Base-by-base conservation (phyloP, 2,888 invertebrate genomes). In the Ferdinandea cuprea region DNA sequence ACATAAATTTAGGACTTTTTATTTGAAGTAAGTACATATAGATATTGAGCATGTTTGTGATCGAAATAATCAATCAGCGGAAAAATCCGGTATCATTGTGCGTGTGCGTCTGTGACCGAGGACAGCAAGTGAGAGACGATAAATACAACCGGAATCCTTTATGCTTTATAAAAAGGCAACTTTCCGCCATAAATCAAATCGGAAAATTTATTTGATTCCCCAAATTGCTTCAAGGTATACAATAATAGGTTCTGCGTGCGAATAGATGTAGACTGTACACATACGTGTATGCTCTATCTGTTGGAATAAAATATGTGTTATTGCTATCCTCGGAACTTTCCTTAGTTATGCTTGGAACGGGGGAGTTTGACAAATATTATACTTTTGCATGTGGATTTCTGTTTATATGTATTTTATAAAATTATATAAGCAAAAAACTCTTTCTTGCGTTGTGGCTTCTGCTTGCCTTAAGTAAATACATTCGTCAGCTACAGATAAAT, bases 21-120 rank as follows among this genome's bases (percentile, higher is more conserved):
- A 3, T 28, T 50, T 44, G 28, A 5, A 32, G 17, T n/a, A n/a
- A 40, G 35, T 13, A 58, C 15, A 13, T 28, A 21, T 9, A 17
- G 9, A 58, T 25, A n/a, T n/a, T n/a, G n/a, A n/a, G n/a, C 32
- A 17, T 13, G 11, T 21, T n/a, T 48, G n/a, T 15, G 42, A 80
- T 69, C 56, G 32, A 80, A 76, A 69, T 76, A 80, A 76, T 80
- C 76, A 80, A 80, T 80, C 80, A 80, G 69, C 30, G 50, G 30
- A 21, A 58, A 65, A 69, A 76, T 19, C 17, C 19, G 1, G 44
- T 44, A 65, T 71, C 80, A 58, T 52, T 63, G n/a, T n/a, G n/a
- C n/a, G n/a, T n/a, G n/a, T n/a, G 54, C 15, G 52, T 28, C 44
- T 19, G 21, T 15, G 25, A 11, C 17, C 3, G 40, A 59, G 17